A percentile compares a stretch with the other conserved stretches of the same genome.
Conservation (phyloP, 2,797 vertebrate species). For the Loriculus beryllinus region DNA sequence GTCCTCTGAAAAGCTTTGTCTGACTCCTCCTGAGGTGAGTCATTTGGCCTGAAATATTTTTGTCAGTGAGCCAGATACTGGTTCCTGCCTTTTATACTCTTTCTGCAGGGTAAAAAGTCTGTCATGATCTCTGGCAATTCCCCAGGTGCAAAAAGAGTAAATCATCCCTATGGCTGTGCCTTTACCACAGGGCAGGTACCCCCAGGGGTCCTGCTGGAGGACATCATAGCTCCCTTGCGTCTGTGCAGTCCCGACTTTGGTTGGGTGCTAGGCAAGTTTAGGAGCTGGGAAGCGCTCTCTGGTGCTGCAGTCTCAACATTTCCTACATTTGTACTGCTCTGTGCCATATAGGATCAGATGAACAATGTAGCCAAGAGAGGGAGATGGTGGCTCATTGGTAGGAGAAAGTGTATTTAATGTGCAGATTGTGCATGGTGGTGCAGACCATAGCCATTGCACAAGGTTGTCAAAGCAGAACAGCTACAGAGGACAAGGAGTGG, state of each 20-base stretch:
- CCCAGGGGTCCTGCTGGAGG: background rate
- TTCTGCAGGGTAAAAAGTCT: background rate
- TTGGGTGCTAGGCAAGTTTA: background rate
- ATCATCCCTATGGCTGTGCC: background rate
- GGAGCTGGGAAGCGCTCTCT: background rate
- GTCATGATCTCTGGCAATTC: background rate
- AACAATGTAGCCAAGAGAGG: background rate
- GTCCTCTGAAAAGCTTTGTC: conserved; percentile 39
- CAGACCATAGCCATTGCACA: background rate
- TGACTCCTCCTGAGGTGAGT: conserved; percentile 53
- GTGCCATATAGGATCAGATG: background rate
- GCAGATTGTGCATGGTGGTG: background rate
- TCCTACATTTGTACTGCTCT: background rate
- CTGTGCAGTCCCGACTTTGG: background rate
- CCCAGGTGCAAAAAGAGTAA: background rate
- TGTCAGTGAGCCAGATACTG: conserved; percentile 23
- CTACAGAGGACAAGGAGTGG: background rate
- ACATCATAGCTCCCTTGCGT: background rate
- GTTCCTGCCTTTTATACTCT: conserved; percentile 5
- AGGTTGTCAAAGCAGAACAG: background rate
- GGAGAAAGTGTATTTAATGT: background rate
- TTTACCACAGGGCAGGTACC: background rate
- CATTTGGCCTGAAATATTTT: conserved; percentile 38
- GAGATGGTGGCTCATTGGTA: background rate
- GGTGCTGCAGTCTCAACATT: background rate